Conservation (phyloP, 2,888 invertebrate genomes). For the Cremastinae sp. region DNA sequence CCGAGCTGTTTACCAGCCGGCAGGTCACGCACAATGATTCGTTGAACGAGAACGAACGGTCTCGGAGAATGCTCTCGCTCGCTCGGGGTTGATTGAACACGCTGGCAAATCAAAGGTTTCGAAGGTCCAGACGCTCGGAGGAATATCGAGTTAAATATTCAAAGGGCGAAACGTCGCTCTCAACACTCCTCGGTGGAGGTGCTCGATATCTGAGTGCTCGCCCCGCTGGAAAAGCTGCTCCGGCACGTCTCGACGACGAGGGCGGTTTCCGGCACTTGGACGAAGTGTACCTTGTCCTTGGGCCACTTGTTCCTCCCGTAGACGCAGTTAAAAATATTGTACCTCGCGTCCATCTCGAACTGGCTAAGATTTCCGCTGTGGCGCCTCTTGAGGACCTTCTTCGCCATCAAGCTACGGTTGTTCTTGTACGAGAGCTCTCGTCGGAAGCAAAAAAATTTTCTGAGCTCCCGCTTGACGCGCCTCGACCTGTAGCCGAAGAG, state of each 20-base stretch:
- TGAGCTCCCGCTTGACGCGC: slow-evolving; percentile 84
- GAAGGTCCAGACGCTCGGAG: no score
- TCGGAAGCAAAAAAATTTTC: slow-evolving; percentile 81
- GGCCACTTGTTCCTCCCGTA: slow-evolving; percentile 77
- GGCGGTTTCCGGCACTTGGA: slow-evolving; percentile 83
- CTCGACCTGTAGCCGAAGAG: slow-evolving; percentile 89
- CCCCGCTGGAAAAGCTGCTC: slow-evolving; percentile 85
- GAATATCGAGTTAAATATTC: slow-evolving; percentile 27
- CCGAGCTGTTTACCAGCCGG: background rate
- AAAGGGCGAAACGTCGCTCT: no score
- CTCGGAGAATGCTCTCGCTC: no score
- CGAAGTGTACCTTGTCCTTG: slow-evolving; percentile 81
- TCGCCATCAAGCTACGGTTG: slow-evolving; percentile 81
- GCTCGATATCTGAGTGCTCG: slow-evolving; percentile 84
- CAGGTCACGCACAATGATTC: slow-evolving; percentile 44
- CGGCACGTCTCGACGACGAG: slow-evolving; percentile 83
- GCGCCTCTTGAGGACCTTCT: slow-evolving; percentile 76
- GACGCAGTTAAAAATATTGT: slow-evolving; percentile 78
- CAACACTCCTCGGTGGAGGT: slow-evolving; percentile 83
- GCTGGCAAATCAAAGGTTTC: no score
- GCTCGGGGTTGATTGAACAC: no score
- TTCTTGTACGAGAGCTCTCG: slow-evolving; percentile 77
- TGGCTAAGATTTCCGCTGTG: slow-evolving; percentile 73
- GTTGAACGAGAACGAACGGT: slow-evolving; percentile 27
- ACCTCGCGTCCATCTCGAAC: slow-evolving; percentile 72